Conservation (phyloP, 2,113 vertebrate species). For the Hydrochoerus hydrochaeris region DNA sequence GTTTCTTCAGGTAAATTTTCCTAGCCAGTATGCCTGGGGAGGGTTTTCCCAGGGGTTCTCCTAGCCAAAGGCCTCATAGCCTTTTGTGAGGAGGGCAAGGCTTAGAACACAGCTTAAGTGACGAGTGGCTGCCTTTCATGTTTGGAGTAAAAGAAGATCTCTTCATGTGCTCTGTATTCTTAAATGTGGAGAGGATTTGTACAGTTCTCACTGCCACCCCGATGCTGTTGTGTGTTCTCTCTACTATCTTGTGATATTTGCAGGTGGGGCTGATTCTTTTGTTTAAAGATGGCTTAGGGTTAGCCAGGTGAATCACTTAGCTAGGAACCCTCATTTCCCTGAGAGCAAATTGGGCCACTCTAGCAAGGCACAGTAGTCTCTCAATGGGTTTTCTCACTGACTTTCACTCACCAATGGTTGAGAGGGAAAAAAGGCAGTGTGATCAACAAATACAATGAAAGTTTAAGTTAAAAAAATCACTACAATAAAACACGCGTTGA, state of each 20-base stretch:
- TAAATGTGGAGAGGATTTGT: background rate
- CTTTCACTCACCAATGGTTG: background rate
- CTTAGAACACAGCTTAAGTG: background rate
- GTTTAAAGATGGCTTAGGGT: background rate
- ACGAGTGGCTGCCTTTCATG: background rate
- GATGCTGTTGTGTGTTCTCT: background rate
- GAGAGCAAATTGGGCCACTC: background rate
- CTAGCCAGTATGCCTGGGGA: background rate
- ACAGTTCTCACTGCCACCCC: background rate
- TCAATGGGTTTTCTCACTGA: conserved; percentile 9
- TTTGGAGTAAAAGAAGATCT: background rate
- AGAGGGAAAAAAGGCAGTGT: background rate
- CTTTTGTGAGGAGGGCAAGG: background rate
- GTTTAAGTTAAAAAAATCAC: background rate
- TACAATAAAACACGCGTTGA: background rate
- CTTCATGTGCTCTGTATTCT: background rate
- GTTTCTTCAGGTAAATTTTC: background rate
- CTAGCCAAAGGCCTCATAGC: background rate
- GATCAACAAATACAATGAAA: background rate
- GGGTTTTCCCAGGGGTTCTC: background rate
- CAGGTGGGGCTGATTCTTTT: background rate
- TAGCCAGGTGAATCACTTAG: background rate
- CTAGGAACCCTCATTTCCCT: background rate
- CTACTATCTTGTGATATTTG: background rate
- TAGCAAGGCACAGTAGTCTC: background rate